phyloP scores from a whole-genome alignment of 2,113 vertebrate species.

The Alces alces region DNA sequence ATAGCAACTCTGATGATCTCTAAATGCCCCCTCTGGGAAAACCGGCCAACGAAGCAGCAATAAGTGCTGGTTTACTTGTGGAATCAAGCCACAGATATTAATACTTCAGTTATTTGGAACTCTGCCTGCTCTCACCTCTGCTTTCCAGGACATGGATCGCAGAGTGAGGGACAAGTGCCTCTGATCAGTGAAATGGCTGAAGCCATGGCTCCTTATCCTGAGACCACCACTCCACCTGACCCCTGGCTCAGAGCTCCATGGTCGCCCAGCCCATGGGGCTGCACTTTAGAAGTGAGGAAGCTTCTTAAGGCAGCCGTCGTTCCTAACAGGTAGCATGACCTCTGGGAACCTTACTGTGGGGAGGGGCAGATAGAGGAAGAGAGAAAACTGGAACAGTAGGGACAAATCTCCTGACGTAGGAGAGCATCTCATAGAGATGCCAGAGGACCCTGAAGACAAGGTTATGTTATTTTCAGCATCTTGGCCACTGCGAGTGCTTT shows the following conservation, averaged over 20 bases:
- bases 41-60: not conserved
- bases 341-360: not conserved
- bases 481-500: not conserved
- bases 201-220: no score
- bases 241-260: not conserved
- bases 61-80: not conserved
- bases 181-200: not conserved
- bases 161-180: not conserved
- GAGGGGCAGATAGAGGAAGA: not conserved
- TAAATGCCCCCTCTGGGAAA: not conserved
- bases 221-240: fast-evolving
- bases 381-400: not conserved
- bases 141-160: not conserved
- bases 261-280: not conserved
- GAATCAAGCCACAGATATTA: not conserved
- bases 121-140: not conserved
- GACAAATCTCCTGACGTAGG: not conserved
- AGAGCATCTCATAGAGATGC: not conserved
- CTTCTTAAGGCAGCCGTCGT: not conserved
- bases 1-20: not conserved
- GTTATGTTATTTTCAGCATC: not conserved
- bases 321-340: not conserved
- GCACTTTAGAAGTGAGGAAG: not conserved
- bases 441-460: not conserved
- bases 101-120: not conserved